Evolutionary conservation across 2,888 invertebrate species (phyloP), one percentile per base, ranked within the genome.

Genomic region (Neoascia interrupta): DNA sequence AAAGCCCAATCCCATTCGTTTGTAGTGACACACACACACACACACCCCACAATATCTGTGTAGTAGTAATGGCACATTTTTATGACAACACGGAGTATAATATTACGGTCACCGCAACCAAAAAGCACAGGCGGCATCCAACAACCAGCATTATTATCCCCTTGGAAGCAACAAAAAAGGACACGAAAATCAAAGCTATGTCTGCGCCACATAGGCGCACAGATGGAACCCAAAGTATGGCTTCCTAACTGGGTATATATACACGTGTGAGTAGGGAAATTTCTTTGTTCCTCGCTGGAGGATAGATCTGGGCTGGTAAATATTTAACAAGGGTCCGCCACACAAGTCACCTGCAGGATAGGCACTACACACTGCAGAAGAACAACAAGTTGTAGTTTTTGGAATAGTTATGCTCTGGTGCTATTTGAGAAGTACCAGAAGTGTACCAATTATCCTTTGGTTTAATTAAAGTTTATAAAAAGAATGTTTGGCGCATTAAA

Each of bases 271-370:
- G 18, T 8, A 0, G 53, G 13, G 28, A 45, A 49, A 26, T 31
- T 51, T 58, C 26, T 45, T 36, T 60, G 45, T 64, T 53, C 36
- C 21, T 41, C 45, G 58, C 72, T 13, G 23, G 8, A 70, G 58
- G 58, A 72, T 39, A 53, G 34, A 76, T 47, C 43, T 28, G 45
- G 56, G 63, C 37, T 31, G 53, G 31, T 76, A 53, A 76, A 76
- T 76, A 76, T 64, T 76, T 76, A 76, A 76, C 70, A 21, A 76
- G 60, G 76, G 64, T 76, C 41, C 54, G 41, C 58, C 58, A 36
- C n/a, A n/a, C 51, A 51, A 69, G 58, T 60, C 69, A 60, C 51
- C 49, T 23, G 10, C 51, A 41, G 21, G 31, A 53, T 53, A 43
- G 16, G 34, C 43, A 11, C 45, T n/a, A n/a, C n/a, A n/a, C 15